phyloP scores from a whole-genome alignment of 2,888 invertebrate species.

The Apoda limacodes region DNA sequence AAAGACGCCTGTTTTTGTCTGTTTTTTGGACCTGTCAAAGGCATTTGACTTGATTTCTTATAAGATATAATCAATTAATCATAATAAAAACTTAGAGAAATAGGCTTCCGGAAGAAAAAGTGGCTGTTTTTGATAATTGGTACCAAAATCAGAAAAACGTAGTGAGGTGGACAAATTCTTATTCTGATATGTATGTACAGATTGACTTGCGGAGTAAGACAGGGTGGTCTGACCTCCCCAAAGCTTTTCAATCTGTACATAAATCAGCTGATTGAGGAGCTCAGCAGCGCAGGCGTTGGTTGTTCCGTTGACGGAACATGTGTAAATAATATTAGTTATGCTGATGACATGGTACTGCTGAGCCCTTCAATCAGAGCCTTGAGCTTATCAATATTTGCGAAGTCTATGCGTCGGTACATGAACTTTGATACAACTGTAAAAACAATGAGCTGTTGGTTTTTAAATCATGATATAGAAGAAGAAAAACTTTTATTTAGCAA shows the following conservation, averaged over 20 bases:
- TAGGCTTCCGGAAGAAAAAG: constrained; percentile 5
- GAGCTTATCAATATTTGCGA: constrained; percentile 8
- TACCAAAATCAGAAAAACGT: constrained; percentile 13
- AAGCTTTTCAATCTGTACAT: constrained; percentile 15
- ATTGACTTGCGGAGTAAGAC: constrained; percentile 20
- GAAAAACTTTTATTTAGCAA: no score
- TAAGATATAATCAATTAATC: no score
- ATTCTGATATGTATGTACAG: constrained; percentile 14
- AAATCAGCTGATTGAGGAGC: constrained; percentile 10
- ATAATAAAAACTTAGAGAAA: no score
- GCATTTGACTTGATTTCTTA: constrained; percentile 1
- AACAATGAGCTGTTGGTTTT: constrained; percentile 12
- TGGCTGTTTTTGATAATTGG: constrained; percentile 6
- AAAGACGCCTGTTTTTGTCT: constrained; percentile 1
- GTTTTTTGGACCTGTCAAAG: constrained; percentile 1
- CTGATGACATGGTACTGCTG: constrained; percentile 15
- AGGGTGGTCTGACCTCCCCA: constrained; percentile 14
- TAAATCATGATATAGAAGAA: no score
- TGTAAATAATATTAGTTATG: constrained; percentile 12
- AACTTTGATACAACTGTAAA: constrained; percentile 9
- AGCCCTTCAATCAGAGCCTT: constrained; percentile 7
- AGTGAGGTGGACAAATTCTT: constrained; percentile 13
- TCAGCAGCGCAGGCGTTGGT: constrained; percentile 10
- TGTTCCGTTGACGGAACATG: constrained; percentile 7
- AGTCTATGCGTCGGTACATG: constrained; percentile 6